phyloP scores from a whole-genome alignment of 2,888 invertebrate species.

The Lepidochrysops patricia region DNA sequence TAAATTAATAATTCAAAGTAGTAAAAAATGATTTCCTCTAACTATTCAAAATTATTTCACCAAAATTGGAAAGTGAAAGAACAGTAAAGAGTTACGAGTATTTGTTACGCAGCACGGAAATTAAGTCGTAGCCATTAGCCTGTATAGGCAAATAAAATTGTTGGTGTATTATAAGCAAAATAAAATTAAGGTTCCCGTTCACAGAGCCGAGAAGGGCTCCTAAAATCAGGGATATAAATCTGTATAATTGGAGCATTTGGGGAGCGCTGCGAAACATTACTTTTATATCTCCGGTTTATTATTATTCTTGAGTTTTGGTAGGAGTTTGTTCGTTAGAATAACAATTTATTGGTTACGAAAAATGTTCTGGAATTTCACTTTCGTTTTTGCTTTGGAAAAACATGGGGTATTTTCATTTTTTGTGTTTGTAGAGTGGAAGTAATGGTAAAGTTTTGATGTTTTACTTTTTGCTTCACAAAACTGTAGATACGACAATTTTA shows the following conservation, averaged over 20 bases:
- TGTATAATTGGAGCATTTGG: conserved; percentile 10
- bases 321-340: conserved; percentile 10
- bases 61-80: neutral
- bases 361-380: neutral
- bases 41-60: too few relatives aligned
- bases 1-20: too few relatives aligned
- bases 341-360: conserved; percentile 2
- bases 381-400: neutral
- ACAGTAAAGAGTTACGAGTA: neutral
- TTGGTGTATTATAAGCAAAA: conserved; percentile 5
- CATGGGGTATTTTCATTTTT: neutral
- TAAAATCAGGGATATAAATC: conserved; percentile 11
- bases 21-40: too few relatives aligned
- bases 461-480: neutral
- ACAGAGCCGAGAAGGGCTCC: conserved; percentile 3
- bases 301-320: conserved; percentile 10
- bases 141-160: conserved; percentile 4
- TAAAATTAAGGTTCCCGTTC: conserved; percentile 1
- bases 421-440: neutral
- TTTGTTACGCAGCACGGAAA: neutral
- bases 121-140: neutral
- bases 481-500: too few relatives aligned
- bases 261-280: conserved; percentile 9
- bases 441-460: neutral
- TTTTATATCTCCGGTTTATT: conserved; percentile 12